Evolutionary conservation across 2,113 vertebrate species (phyloP).

Genomic region (Felis chaus): DNA sequence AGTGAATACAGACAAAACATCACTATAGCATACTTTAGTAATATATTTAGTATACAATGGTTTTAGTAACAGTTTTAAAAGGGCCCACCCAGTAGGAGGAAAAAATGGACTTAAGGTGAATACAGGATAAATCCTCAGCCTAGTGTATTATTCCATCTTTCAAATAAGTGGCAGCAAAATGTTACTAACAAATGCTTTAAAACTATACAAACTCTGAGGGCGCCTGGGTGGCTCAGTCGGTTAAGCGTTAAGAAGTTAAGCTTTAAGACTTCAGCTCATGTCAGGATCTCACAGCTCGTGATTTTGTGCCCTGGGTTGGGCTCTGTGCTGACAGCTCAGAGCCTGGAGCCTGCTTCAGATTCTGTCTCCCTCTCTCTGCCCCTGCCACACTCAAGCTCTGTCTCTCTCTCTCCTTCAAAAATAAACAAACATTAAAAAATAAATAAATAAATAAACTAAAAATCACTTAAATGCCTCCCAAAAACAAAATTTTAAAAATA

Average conservation of each 20-base stretch:
- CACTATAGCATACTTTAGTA: neutral
- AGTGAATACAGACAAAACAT: neutral
- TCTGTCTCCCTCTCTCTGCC: too few relatives aligned
- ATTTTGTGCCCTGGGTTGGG: too few relatives aligned
- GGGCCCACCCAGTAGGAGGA: neutral
- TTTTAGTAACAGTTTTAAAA: neutral
- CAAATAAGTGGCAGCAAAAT: neutral
- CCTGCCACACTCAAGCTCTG: too few relatives aligned
- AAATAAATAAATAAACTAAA: neutral
- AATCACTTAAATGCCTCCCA: neutral
- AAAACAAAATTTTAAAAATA: conserved; percentile 22
- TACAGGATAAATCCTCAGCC: neutral
- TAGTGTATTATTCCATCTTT: neutral
- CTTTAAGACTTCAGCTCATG: too few relatives aligned
- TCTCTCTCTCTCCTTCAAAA: too few relatives aligned
- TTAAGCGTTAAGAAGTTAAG: too few relatives aligned
- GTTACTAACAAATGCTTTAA: neutral
- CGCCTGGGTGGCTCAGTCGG: too few relatives aligned
- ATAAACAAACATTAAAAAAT: too few relatives aligned
- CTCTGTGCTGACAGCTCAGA: too few relatives aligned
- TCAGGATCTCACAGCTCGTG: too few relatives aligned
- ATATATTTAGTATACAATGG: neutral
- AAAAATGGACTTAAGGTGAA: neutral
- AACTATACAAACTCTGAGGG: neutral
- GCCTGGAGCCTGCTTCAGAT: too few relatives aligned